Evolutionary conservation across 1,140 invertebrate genomes (phyloP).

Genomic region (Lordiphosa stackelbergi): DNA sequence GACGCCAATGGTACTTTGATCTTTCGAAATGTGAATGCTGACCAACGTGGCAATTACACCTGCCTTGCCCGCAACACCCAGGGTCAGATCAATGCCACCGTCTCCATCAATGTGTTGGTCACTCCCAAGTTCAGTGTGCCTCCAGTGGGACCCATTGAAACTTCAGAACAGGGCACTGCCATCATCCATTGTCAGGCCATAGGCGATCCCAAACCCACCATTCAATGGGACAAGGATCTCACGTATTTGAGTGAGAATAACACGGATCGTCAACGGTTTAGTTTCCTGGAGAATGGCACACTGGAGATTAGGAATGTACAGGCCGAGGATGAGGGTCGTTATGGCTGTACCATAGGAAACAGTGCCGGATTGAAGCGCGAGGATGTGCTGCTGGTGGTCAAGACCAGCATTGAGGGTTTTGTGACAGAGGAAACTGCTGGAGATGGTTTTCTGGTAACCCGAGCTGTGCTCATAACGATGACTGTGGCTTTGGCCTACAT

Average conservation of each 20-base stretch:
- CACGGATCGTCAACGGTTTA: constrained; percentile 79
- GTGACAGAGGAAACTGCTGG: constrained; percentile 74
- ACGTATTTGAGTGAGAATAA: constrained; percentile 78
- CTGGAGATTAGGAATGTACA: constrained; percentile 87
- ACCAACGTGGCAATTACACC: constrained; percentile 89
- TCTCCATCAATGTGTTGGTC: constrained; percentile 92
- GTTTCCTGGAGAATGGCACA: constrained; percentile 89
- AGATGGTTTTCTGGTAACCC: constrained; percentile 85
- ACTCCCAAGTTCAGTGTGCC: constrained; percentile 87
- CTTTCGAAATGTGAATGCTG: constrained; percentile 86
- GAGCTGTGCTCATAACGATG: constrained; percentile 93
- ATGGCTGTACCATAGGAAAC: constrained; percentile 95
- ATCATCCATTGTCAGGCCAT: constrained; percentile 90
- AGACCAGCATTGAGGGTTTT: constrained; percentile 79
- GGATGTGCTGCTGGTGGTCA: constrained; percentile 88
- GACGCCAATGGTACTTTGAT: constrained; percentile 91
- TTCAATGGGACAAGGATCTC: constrained; percentile 94
- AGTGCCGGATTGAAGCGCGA: constrained; percentile 90
- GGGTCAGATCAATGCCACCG: constrained; percentile 90
- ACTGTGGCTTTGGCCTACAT: constrained; percentile 94
- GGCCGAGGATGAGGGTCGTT: constrained; percentile 88
- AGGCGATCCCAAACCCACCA: constrained; percentile 91
- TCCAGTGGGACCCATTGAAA: constrained; percentile 87
- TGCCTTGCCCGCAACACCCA: constrained; percentile 88
- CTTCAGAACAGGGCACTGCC: constrained; percentile 85